phyloP scores from a whole-genome alignment of 2,888 invertebrate species.

The Nomada ruficornis region DNA sequence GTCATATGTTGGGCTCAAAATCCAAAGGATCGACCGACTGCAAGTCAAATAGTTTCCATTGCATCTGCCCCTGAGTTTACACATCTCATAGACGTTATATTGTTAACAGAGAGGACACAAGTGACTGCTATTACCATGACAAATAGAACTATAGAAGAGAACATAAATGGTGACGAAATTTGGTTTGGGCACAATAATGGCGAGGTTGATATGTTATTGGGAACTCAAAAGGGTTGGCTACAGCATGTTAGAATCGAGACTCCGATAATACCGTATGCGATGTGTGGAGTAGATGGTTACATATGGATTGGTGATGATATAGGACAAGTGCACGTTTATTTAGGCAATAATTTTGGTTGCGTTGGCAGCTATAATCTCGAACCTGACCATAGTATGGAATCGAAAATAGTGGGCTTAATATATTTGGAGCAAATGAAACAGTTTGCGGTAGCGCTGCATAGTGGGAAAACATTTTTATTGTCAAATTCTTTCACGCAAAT shows the following conservation, averaged over 20 bases:
- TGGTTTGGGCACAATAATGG: conserved; percentile 91
- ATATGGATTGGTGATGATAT: conserved; percentile 96
- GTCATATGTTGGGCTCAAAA: conserved; percentile 97
- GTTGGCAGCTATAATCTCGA: conserved; percentile 86
- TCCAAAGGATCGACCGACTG: conserved; percentile 94
- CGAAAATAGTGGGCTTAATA: conserved; percentile 89
- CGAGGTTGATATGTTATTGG: conserved; percentile 87
- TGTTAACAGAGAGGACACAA: conserved; percentile 89
- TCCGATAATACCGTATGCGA: conserved; percentile 88
- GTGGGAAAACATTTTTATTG: conserved; percentile 87
- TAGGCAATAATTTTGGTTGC: conserved; percentile 85
- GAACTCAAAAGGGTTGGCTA: conserved; percentile 86
- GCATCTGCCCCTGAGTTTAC: conserved; percentile 96
- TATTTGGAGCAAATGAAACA: conserved; percentile 88
- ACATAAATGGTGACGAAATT: conserved; percentile 86
- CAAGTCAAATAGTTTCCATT: conserved; percentile 97
- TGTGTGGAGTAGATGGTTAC: conserved; percentile 90
- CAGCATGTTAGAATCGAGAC: conserved; percentile 86
- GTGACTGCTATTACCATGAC: conserved; percentile 86
- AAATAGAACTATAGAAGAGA: conserved; percentile 78
- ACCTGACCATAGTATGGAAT: conserved; percentile 87
- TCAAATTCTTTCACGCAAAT: conserved; percentile 81
- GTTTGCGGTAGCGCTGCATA: conserved; percentile 93
- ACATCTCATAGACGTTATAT: conserved; percentile 92
- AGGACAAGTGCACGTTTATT: conserved; percentile 94